Base-by-base conservation (phyloP, 2,797 vertebrate species). In the Gadopsis marmoratus region DNA sequence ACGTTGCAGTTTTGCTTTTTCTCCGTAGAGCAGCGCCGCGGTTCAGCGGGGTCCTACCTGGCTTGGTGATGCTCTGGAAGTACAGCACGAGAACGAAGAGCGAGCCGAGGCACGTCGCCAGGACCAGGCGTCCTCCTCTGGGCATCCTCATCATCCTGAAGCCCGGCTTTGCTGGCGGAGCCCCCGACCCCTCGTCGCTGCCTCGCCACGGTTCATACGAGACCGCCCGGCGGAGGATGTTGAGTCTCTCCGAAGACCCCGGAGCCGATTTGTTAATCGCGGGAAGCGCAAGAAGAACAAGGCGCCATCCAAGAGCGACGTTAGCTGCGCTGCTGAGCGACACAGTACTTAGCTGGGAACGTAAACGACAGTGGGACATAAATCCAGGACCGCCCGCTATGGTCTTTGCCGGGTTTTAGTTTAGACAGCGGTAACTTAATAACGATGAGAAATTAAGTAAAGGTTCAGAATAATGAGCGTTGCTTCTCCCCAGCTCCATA, bases 91-190 rank as follows among this genome's bases (percentile, higher is more conserved):
- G 91, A 26, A 97, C 91, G 81, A 97, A 93, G 81, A 97, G 89
- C 54, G 96, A 97, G 76, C 96, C 95, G 66, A 97, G 87, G 88
- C 95, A 94, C 84, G 93, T 96, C 89, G 95, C 96, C 94, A 97
- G 85, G 80, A 95, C 95, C 94, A 97, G 80, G 74, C 95, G 95
- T 88, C 91, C 93, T 85, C 92, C 92, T 88, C 94, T 89, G 91
- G 94, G 89, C 87, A 94, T 95, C 92, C 85, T 95, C 96, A 97
- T 95, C 96, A 97, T 97, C 86, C 78, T 94, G 92, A 90, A 86
- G 82, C 82, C 86, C 86, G 72, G 80, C 85, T 83, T 86, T 88
- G 86, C 81, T 75, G 74, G 71, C 82, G 80, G 84, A 88, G 85
- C 77, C 81, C 78, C 84, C 76, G 82, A 84, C 75, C 73, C 85